Evolutionary conservation across 2,113 vertebrate genomes (phyloP).

Genomic region (Chrysochloris asiatica): DNA sequence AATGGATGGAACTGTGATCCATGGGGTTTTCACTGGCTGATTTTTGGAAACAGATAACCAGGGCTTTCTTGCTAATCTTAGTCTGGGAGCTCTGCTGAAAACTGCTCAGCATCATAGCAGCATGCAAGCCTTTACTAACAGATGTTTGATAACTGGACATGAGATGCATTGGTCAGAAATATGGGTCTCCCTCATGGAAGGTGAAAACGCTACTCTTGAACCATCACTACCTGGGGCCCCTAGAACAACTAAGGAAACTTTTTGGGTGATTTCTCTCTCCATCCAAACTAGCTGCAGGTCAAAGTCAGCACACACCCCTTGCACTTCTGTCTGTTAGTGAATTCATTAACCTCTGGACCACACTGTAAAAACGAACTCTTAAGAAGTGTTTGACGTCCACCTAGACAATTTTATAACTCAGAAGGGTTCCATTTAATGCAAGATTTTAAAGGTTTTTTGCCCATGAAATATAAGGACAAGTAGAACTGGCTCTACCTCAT

Average conservation of each 20-base stretch:
- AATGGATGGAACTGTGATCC: neutral
- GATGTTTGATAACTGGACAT: neutral
- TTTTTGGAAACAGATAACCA: neutral
- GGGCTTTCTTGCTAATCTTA: neutral
- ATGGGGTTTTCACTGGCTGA: neutral
- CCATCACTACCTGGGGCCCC: neutral
- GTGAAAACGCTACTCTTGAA: neutral
- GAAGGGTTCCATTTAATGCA: conserved; percentile 9
- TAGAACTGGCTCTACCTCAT: neutral
- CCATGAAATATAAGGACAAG: conserved; percentile 20
- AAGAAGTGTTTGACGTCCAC: neutral
- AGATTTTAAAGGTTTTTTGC: neutral
- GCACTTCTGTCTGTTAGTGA: accelerated
- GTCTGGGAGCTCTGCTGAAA: neutral
- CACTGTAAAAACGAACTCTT: neutral
- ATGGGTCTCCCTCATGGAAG: neutral
- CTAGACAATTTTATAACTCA: conserved; percentile 51
- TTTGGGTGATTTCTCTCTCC: neutral
- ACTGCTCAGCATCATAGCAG: neutral
- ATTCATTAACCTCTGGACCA: neutral
- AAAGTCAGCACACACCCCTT: neutral
- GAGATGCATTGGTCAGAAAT: neutral
- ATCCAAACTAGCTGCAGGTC: neutral
- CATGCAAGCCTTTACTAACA: neutral
- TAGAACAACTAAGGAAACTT: neutral